Base-by-base conservation (phyloP, 2,888 invertebrate species). In the Spodoptera littoralis region DNA sequence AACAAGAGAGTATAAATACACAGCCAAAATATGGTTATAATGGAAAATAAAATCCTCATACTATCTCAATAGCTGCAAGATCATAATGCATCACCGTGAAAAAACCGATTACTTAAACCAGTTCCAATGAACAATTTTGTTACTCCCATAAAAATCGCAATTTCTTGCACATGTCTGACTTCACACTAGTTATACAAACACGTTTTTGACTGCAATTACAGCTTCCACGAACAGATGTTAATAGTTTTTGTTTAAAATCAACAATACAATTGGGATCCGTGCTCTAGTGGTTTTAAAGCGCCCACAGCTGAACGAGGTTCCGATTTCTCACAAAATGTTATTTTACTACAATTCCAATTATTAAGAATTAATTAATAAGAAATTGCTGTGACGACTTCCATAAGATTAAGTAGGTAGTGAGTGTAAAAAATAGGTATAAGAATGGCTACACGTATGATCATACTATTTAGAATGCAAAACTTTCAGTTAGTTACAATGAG, bases 161-260 rank as follows among this genome's bases (percentile, higher is more conserved):
- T 75, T 73, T 65, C 54, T 60, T 63, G 44, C 67, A 43, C 41
- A 51, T 61, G 58, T 50, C 53, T 50, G 62, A 52, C 46, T 59
- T 30, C 42, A 66, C 70, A 60, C 60, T n/a, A 50, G 59, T 60
- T 76, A 44, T 44, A 27, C 36, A 41, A 76, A 74, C 77, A 60
- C 49, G 70, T 77, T 72, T 50, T 48, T 30, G 42, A 47, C 51
- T 49, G 47, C 70, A 70, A 67, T 75, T 79, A 79, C 58, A 65
- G 46, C 59, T 36, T 57, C 55, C 51, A 46, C 50, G 41, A 53
- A 65, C 75, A 80, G 66, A 76, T 77, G 73, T 72, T 67, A 27
- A 24, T 27, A 53, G 53, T 71, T 72, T 70, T 75, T 77, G 67
- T 72, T 59, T 9, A 36, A 55, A 36, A 48, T 62, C 57, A 46